These are phyloP conservation scores for Sprattus sprattus DNA, from an alignment of 2,113 vertebrate genomes.

Conservation along the genomic window DNA sequence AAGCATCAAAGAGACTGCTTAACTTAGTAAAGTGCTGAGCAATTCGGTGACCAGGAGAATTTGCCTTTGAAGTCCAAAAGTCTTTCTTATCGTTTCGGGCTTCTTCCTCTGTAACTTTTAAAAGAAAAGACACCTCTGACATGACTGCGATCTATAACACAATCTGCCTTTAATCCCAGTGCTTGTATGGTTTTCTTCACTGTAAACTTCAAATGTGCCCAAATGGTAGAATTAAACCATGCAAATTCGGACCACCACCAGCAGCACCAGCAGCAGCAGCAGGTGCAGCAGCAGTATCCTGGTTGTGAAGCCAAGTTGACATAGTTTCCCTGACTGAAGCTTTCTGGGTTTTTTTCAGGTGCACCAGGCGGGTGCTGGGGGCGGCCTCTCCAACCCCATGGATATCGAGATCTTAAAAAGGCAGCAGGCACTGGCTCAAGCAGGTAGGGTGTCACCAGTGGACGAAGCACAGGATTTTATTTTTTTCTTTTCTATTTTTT, in stretches of 20 bases:
- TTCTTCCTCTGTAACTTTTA: neutral
- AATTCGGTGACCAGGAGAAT: no score
- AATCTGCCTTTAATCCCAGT: neutral
- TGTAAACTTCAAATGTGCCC: neutral
- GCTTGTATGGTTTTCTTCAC: neutral
- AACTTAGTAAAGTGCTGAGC: neutral
- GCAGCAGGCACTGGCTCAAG: conserved; percentile 83
- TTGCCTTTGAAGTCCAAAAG: neutral
- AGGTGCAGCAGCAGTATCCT: neutral
- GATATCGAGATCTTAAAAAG: conserved; percentile 95
- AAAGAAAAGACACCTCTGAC: neutral
- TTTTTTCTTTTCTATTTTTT: conserved; percentile 64
- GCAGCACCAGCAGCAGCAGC: neutral
- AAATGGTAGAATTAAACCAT: neutral
- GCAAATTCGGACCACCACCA: neutral
- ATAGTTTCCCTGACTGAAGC: neutral
- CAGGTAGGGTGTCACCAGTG: conserved; percentile 77
- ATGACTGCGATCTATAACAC: neutral
- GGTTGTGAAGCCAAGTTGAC: neutral
- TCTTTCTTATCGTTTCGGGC: neutral
- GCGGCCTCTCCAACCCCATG: conserved; percentile 74
- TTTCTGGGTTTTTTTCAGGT: conserved; percentile 66
- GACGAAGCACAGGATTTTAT: conserved; percentile 48
- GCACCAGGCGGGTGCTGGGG: conserved; percentile 75
- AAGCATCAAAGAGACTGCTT: neutral